Evolutionary conservation across 92 coral and sea anemone genomes (phyloP).

Genomic region (Parazoanthus darwini): DNA sequence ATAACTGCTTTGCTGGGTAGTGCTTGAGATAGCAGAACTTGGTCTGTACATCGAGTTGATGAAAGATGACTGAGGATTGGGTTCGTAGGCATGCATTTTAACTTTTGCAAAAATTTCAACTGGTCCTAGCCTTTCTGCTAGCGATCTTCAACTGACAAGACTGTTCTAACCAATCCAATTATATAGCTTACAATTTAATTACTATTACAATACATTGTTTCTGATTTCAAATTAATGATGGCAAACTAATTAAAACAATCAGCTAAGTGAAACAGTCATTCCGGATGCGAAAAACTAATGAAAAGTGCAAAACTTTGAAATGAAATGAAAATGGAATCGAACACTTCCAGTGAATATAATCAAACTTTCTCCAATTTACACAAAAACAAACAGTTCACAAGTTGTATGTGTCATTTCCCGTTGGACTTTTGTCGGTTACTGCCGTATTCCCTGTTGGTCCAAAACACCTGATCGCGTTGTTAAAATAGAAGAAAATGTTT

Average conservation of each 20-base stretch:
- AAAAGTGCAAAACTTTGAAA: slow-evolving; percentile 62
- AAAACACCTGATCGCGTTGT: slow-evolving; percentile 70
- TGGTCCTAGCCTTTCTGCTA: slow-evolving; percentile 8
- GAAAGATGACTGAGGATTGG: slow-evolving; percentile 68
- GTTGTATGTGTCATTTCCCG: slow-evolving; percentile 40
- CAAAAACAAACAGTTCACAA: slow-evolving; percentile 50
- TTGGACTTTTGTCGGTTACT: slow-evolving; percentile 48
- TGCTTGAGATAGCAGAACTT: slow-evolving; percentile 60
- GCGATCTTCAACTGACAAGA: slow-evolving; percentile 27
- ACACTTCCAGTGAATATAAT: slow-evolving; percentile 45
- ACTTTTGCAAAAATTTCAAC: background rate
- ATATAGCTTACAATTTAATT: slow-evolving; percentile 84
- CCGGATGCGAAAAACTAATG: slow-evolving; percentile 67
- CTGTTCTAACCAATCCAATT: slow-evolving; percentile 71
- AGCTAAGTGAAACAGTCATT: slow-evolving; percentile 57
- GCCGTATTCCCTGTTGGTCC: slow-evolving; percentile 43
- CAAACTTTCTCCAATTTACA: slow-evolving; percentile 44
- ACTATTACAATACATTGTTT: slow-evolving; percentile 89
- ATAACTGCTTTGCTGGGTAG: slow-evolving; percentile 59
- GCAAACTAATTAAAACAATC: slow-evolving; percentile 82
- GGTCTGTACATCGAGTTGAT: slow-evolving; percentile 88
- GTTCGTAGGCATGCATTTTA: slow-evolving; percentile 84
- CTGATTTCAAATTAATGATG: slow-evolving; percentile 82
- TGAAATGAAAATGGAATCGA: slow-evolving; percentile 42
- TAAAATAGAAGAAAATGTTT: slow-evolving; percentile 66